Percentiles rank a stretch among this genome's conserved stretches.
These are phyloP conservation scores for Nannospalax galili DNA, from an alignment of 2,113 vertebrate genomes.

Conservation along the genomic window DNA sequence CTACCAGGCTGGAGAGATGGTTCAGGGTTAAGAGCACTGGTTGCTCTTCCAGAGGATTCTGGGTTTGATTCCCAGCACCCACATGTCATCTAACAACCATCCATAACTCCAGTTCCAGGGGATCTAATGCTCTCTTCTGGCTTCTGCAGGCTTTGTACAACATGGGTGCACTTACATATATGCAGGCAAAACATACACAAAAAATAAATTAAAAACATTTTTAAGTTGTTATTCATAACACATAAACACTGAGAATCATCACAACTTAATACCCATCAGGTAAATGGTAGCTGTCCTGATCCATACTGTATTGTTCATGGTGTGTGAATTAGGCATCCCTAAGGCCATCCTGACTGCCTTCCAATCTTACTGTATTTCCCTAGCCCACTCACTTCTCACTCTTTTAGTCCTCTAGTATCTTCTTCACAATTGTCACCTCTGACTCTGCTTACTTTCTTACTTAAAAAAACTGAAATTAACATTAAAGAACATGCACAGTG, in stretches of 20 bases:
- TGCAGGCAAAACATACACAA: no score
- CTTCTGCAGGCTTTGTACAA: no score
- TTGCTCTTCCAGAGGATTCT: no score
- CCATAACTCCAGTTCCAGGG: no score
- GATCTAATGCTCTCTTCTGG: no score
- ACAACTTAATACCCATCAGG: slow-evolving; percentile 7
- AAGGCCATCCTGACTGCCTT: background rate
- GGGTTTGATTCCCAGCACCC: no score
- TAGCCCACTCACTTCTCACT: background rate
- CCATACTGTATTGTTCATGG: background rate
- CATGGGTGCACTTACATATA: no score
- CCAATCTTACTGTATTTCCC: background rate
- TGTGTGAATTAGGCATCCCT: background rate
- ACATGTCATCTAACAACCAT: no score
- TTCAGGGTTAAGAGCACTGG: no score
- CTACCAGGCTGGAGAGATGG: no score
- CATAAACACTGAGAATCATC: background rate
- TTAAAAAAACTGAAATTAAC: background rate
- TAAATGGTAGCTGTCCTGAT: background rate
- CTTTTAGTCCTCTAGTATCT: background rate
- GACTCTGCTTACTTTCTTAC: background rate
- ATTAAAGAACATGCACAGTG: background rate
- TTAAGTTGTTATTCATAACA: no score
- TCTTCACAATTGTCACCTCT: background rate
- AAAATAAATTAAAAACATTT: no score